A percentile compares a stretch with the other conserved stretches of the same genome.
Conservation (phyloP, 2,113 vertebrate species). For the Platichthys flesus region DNA sequence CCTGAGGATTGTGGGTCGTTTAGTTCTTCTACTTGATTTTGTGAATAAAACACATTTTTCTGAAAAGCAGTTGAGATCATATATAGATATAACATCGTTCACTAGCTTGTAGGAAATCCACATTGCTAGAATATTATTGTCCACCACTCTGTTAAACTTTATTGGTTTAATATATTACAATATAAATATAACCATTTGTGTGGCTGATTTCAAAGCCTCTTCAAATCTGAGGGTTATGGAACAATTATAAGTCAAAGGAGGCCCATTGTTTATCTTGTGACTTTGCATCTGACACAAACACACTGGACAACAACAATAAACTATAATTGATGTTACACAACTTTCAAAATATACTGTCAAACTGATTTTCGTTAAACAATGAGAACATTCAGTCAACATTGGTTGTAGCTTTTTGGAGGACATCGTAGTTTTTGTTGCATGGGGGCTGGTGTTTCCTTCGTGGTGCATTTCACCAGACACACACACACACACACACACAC, state of each 20-base stretch:
- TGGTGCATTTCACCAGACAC: slow-evolving; percentile 19
- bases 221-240: neutral
- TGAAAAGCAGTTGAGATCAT: too few species aligned
- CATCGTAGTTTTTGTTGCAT: slow-evolving; percentile 22
- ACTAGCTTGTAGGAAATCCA: too few species aligned
- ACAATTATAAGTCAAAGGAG: slow-evolving; percentile 21
- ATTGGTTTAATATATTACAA: neutral
- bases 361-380: neutral
- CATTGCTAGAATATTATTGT: too few species aligned
- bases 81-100: too few species aligned
- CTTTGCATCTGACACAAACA: slow-evolving; percentile 13
- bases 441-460: slow-evolving; percentile 25
- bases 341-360: neutral
- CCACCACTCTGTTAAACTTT: neutral
- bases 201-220: neutral
- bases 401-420: neutral
- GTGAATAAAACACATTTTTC: too few species aligned
- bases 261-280: slow-evolving; percentile 24
- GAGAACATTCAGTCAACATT: neutral
- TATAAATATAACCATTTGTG: neutral
- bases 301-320: neutral
- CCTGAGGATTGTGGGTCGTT: too few species aligned
- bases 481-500: neutral
- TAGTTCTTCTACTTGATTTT: too few species aligned
- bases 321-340: neutral